A percentile compares a stretch with the other conserved stretches of the same genome.
phyloP scores from a whole-genome alignment of 1,140 invertebrate genomes.

The Drosophila sturtevanti region DNA sequence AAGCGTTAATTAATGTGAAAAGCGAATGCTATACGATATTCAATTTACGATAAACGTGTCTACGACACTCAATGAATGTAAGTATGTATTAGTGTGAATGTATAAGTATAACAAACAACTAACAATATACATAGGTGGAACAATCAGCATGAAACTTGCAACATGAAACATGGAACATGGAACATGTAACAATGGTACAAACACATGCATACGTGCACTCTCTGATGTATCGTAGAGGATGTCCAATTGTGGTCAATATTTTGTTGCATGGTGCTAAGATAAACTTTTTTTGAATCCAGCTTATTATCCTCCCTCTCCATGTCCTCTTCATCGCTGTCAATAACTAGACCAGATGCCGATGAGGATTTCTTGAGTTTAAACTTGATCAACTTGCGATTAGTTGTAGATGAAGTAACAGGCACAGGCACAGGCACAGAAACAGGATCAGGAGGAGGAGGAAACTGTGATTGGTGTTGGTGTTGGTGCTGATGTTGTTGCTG shows the following conservation, averaged over 20 bases:
- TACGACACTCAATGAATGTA: too few relatives aligned
- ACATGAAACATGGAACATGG: too few relatives aligned
- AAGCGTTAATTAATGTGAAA: too few relatives aligned
- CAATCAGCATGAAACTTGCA: slow-evolving; percentile 6
- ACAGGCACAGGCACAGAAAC: too few relatives aligned
- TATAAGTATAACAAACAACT: background rate
- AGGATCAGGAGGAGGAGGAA: slow-evolving; percentile 2
- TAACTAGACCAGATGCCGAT: slow-evolving; percentile 30
- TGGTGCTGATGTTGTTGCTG: slow-evolving; percentile 29
- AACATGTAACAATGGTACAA: slow-evolving; percentile 7
- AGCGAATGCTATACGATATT: too few relatives aligned
- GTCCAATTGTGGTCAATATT: slow-evolving; percentile 69
- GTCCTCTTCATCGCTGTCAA: slow-evolving; percentile 5
- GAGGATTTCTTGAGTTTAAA: slow-evolving; percentile 40
- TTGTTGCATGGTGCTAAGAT: slow-evolving; percentile 31
- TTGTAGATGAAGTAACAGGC: slow-evolving; percentile 1
- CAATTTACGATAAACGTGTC: too few relatives aligned
- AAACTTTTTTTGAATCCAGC: background rate
- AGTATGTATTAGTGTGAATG: background rate
- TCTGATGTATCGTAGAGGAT: slow-evolving; percentile 57
- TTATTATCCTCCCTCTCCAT: slow-evolving; percentile 1
- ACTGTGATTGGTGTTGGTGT: slow-evolving; percentile 38
- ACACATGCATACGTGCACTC: slow-evolving; percentile 82
- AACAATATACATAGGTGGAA: background rate
- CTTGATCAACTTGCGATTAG: slow-evolving; percentile 37